These are phyloP conservation scores for Zaprionus ghesquierei DNA, from an alignment of 1,140 invertebrate genomes.

Conservation along the genomic window DNA sequence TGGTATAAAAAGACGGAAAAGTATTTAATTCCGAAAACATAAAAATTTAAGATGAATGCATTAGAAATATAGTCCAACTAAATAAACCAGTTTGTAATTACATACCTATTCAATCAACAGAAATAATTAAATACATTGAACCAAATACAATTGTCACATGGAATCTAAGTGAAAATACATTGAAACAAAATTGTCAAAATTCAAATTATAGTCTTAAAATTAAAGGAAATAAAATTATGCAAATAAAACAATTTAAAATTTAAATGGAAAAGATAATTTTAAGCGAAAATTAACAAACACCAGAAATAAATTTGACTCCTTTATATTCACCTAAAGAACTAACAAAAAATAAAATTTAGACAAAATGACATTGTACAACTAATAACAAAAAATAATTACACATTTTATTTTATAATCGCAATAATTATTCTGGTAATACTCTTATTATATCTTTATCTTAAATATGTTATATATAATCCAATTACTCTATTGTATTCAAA, in stretches of 20 bases:
- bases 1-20: not conserved
- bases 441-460: not conserved
- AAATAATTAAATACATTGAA: too few species aligned
- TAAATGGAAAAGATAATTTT: not conserved
- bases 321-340: not conserved
- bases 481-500: too few species aligned
- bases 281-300: not conserved
- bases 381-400: not conserved
- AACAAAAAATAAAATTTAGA: not conserved
- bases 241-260: not conserved
- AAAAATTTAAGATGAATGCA: not conserved
- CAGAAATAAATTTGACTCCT: not conserved
- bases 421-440: not conserved
- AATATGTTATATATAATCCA: not conserved
- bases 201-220: too few species aligned
- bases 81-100: constrained; percentile 2
- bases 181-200: too few species aligned
- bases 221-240: too few species aligned
- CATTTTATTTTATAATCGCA: not conserved
- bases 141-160: too few species aligned
- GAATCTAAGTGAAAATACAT: too few species aligned
- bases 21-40: not conserved
- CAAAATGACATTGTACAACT: not conserved
- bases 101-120: not conserved
- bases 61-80: not conserved